Base-by-base conservation (phyloP, 2,888 invertebrate species). In the Cremastinae sp. region DNA sequence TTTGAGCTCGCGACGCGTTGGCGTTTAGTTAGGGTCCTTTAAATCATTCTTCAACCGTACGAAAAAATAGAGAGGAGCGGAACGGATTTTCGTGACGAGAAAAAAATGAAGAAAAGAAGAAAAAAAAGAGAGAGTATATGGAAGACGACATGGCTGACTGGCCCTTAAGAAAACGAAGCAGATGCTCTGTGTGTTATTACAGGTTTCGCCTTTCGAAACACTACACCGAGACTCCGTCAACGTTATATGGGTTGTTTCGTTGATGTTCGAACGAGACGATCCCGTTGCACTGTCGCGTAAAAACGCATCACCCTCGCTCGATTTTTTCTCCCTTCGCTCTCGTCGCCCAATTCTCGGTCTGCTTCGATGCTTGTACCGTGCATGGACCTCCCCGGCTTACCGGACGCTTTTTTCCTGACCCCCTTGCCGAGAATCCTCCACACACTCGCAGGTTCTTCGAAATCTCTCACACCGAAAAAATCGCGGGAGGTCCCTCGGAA, bases 171-270 rank as follows among this genome's bases (percentile, higher is more conserved):
- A 82, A 82, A 77, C 80, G 80, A 78, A 80, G 84, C 84, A 85
- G 85, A 85, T 84, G 84, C 81, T 83, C n/a, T n/a, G n/a, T 82
- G 80, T 85, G 84, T 85, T 85, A 85, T 85, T 85, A 82, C 84
- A 84, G 85, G 85, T 84, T 85, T 85, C 84, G 82, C 74, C 83
- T 85, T 85, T 83, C 84, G 85, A 84, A 85, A 85, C 79, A 74
- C 80, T 78, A 85, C 83, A 85, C 85, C 83, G 77, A 58, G 76
- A 72, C 72, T 68, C 62, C 62, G 68, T 62, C 68, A 68, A 58
- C 66, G 61, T 66, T 56, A 54, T 61, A n/a, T n/a, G n/a, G 62
- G 71, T 71, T 70, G 51, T 47, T 43, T 53, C 47, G 54, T 61
- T 28, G 47, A 65, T 49, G 72, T 43, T 53, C 9, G 8, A 58